Evolutionary conservation across 2,113 vertebrate species (phyloP), one percentile per base, ranked within the genome.

Genomic region (Struthidea cinerea): DNA sequence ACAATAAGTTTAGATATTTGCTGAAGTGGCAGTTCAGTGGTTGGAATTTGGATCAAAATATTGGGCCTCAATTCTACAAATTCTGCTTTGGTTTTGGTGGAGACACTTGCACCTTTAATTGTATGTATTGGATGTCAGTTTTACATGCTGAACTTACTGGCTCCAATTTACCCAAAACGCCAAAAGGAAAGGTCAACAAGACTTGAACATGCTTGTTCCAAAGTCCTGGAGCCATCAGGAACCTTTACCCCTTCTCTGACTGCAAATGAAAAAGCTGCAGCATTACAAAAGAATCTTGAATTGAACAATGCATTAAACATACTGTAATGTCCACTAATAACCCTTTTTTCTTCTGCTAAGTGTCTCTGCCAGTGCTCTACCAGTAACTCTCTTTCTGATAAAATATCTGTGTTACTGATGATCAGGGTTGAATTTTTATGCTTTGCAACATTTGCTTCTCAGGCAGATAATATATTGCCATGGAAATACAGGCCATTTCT

Each of bases 401-500:
- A 94, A 94, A 89, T 90, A 75, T 87, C 79, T 81, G n/a, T 77
- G 27, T 78, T 95, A 78, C 52, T 88, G 69, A 92, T 84, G 49
- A 88, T 84, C 55, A 42, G 63, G 33, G 39, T 24, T 94, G 50
- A 90, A 93, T 92, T 93, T 94, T 87, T 90, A 20, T 63, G 68
- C 16, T 89, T 87, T 86, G 65, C 47, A 90, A 71, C 26, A 41
- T 90, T 95, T 78, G 13, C 76, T 84, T 93, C 86, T 88, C 83
- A 60, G 83, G 81, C 84, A 89, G 47, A 90, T 94, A 93, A 93
- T 92, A 94, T 93, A 95, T 90, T 89, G 41, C 52, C 64, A 87
- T 77, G 44, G 80, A 95, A 90, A 65, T 84, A 75, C 52, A 78
- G 85, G 27, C 76, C 44, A 71, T 96, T 96, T 92, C 73, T 95